Evolutionary conservation across 2,797 vertebrate genomes (phyloP).

Genomic region (Masticophis lateralis): DNA sequence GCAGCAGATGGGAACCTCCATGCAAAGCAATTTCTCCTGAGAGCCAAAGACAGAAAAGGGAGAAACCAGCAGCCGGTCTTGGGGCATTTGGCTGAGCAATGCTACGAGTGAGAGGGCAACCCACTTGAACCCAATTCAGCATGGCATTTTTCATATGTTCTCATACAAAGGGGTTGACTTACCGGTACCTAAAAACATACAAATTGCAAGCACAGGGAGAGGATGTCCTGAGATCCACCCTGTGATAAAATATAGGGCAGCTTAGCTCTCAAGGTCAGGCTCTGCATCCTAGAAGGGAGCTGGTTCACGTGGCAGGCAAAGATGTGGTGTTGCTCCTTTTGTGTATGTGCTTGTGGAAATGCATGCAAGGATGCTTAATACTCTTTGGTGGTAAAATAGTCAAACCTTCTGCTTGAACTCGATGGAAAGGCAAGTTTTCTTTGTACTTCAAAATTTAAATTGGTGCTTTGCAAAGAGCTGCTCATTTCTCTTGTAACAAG

Average conservation of each 20-base stretch:
- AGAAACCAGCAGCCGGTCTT: no score
- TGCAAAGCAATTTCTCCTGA: not conserved
- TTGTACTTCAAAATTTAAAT: not conserved
- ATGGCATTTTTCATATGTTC: not conserved
- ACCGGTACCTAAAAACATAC: not conserved
- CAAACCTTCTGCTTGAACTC: not conserved
- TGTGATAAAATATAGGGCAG: not conserved
- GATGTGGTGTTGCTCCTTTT: not conserved
- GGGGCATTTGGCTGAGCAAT: not conserved
- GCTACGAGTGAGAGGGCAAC: not conserved
- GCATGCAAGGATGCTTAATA: no score
- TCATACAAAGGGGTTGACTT: not conserved
- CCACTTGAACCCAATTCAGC: not conserved
- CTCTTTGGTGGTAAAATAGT: not conserved
- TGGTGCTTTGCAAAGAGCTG: slow-evolving; percentile 10
- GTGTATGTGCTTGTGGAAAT: not conserved
- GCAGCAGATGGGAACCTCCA: not conserved
- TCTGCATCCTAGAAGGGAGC: not conserved
- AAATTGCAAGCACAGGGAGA: not conserved
- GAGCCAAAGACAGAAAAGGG: not conserved
- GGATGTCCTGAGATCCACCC: not conserved
- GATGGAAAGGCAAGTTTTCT: not conserved
- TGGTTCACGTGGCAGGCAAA: not conserved
- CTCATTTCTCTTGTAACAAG: not conserved
- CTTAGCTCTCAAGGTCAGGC: not conserved